Conservation (phyloP, 1,140 invertebrate genomes). For the Sinonovacula constricta region DNA sequence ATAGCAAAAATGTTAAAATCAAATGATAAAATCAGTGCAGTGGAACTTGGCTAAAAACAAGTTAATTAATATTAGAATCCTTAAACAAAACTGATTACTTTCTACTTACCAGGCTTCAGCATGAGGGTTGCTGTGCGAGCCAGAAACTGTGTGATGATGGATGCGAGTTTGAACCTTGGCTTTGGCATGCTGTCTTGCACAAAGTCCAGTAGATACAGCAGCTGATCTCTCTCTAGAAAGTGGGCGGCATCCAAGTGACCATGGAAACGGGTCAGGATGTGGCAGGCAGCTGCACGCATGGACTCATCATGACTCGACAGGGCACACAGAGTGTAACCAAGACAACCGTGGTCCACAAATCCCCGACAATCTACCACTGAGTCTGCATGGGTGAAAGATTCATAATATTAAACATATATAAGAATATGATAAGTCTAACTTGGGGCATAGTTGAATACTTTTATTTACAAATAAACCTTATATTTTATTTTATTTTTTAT, state of each 20-base stretch:
- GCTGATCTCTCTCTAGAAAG: conserved; percentile 80
- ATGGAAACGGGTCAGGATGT: conserved; percentile 84
- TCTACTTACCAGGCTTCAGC: conserved; percentile 81
- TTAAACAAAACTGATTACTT: too few species aligned
- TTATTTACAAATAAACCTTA: neutral
- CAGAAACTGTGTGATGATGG: conserved; percentile 85
- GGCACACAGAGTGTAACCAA: conserved; percentile 84
- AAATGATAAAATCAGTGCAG: too few species aligned
- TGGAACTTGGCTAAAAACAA: too few species aligned
- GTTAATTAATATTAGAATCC: too few species aligned
- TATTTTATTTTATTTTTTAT: too few species aligned
- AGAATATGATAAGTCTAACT: neutral
- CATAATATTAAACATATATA: neutral
- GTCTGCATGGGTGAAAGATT: conserved; percentile 52
- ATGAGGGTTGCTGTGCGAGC: conserved; percentile 83
- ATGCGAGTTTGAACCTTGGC: conserved; percentile 82
- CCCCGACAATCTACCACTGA: conserved; percentile 82
- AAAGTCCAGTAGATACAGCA: conserved; percentile 65
- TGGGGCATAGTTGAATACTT: neutral
- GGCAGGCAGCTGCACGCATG: conserved; percentile 83
- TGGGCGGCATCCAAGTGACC: conserved; percentile 84
- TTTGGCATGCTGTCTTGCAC: conserved; percentile 76
- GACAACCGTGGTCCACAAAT: conserved; percentile 83
- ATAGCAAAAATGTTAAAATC: too few species aligned
- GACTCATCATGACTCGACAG: conserved; percentile 82